These are phyloP conservation scores for Spodoptera litura DNA, from an alignment of 1,140 invertebrate species.

Conservation along the genomic window DNA sequence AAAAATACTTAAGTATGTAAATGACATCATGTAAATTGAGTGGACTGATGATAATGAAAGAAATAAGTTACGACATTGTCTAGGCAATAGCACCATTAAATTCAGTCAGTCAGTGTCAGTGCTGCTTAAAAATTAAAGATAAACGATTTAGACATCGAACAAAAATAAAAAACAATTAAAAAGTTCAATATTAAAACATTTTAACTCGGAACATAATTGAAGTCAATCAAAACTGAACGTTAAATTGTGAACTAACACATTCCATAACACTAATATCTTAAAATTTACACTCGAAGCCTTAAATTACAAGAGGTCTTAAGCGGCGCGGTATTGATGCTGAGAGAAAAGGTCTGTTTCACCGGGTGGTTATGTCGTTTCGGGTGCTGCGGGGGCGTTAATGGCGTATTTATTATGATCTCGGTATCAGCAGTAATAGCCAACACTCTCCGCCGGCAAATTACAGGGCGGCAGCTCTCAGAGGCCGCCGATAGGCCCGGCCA, in stretches of 20 bases:
- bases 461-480: conserved; percentile 80
- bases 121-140: neutral
- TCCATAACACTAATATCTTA: conserved; percentile 41
- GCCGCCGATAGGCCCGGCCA: conserved; percentile 67
- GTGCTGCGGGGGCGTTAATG: conserved; percentile 83
- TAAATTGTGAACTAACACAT: conserved; percentile 43
- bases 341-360: conserved; percentile 50
- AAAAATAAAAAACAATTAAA: neutral
- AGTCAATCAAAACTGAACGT: conserved; percentile 34
- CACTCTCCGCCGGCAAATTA: conserved; percentile 84
- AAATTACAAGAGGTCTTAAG: conserved; percentile 28
- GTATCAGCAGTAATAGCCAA: conserved; percentile 84
- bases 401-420: conserved; percentile 85
- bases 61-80: too few relatives aligned
- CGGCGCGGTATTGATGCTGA: neutral
- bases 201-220: conserved; percentile 24
- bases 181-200: conserved; percentile 28
- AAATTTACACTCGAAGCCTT: conserved; percentile 41
- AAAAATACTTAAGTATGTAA: too few relatives aligned
- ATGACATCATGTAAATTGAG: too few relatives aligned
- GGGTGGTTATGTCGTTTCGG: conserved; percentile 78
- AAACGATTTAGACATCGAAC: neutral
- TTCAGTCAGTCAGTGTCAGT: neutral
- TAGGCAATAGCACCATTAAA: neutral
- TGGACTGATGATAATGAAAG: too few relatives aligned